Base-by-base conservation (phyloP, 2,888 invertebrate genomes). In the Dicranocentrus wangi region DNA sequence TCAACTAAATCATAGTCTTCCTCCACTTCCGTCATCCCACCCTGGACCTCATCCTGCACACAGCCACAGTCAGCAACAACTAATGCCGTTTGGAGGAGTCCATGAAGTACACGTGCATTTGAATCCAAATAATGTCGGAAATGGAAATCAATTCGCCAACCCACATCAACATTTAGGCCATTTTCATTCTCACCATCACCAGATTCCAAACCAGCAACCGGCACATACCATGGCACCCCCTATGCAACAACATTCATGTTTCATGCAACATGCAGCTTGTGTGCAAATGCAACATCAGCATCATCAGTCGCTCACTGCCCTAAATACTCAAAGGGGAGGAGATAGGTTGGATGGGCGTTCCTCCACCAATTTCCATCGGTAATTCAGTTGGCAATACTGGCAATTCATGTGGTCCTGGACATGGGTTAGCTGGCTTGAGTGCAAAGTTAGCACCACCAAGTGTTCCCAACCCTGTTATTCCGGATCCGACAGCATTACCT, bases 181-280 rank as follows among this genome's bases (percentile, higher is more conserved):
- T 2, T 27, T 61, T 51, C 53, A 60, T 19, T 15, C 15, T 47
- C 78, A 51, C 51, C n/a, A n/a, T n/a, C 66, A 43, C 39, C 80
- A 66, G 42, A 68, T 55, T 61, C 58, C 28, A 7, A 68, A 69
- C 28, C 77, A 43, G 39, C 80, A 72, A 32, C 72, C 42, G 1
- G 60, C 71, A 7, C 72, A n/a, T n/a, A n/a, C n/a, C n/a, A n/a
- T n/a, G n/a, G n/a, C n/a, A n/a, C n/a, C n/a, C n/a, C n/a, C n/a
- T n/a, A n/a, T n/a, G n/a, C 68, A 71, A 15, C 66, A 66, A 39
- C 28, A 27, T n/a, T 5, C 32, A 1, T 80, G 80, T 19, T 73
- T 73, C 15, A 80, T 73, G 60, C 80, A 72, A 15, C 79, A 79
- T 42, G 8, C 79, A 10, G 39, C 77, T 8, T 79, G 66, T n/a